phyloP scores from a whole-genome alignment of 2,113 vertebrate species.

The Thamnophis sirtalis region DNA sequence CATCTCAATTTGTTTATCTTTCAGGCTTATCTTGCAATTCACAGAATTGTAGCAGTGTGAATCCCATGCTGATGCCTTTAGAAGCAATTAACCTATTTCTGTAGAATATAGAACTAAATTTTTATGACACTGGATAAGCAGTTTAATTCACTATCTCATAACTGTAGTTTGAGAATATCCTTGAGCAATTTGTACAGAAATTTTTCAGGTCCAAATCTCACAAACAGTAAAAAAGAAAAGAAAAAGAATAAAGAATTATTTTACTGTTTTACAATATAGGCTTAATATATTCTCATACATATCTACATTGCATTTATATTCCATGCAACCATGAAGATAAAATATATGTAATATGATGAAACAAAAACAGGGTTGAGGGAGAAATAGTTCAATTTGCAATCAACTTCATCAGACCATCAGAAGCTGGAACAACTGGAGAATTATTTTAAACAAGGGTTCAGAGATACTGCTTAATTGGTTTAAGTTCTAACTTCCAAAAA shows the following conservation, averaged over 20 bases:
- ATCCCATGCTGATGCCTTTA: background rate
- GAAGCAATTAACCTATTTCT: background rate
- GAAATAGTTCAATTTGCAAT: background rate
- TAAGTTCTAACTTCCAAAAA: background rate
- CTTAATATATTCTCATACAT: background rate
- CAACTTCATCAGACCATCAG: background rate
- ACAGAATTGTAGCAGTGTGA: background rate
- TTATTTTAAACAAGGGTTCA: background rate
- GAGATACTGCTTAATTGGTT: background rate
- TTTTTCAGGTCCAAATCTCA: background rate
- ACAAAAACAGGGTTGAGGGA: background rate
- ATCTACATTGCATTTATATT: background rate
- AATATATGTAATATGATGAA: background rate
- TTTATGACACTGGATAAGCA: background rate
- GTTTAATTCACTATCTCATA: background rate
- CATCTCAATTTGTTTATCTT: background rate
- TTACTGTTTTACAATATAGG: background rate
- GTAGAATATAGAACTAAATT: background rate
- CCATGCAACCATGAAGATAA: background rate
- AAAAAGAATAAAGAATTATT: background rate
- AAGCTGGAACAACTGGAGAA: background rate
- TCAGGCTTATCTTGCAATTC: background rate
- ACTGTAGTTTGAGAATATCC: background rate
- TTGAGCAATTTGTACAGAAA: background rate
- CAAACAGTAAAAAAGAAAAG: background rate